A percentile compares a stretch with the other conserved stretches of the same genome.
Conservation (phyloP, 2,113 vertebrate genomes). For the Peromyscus californicus region DNA sequence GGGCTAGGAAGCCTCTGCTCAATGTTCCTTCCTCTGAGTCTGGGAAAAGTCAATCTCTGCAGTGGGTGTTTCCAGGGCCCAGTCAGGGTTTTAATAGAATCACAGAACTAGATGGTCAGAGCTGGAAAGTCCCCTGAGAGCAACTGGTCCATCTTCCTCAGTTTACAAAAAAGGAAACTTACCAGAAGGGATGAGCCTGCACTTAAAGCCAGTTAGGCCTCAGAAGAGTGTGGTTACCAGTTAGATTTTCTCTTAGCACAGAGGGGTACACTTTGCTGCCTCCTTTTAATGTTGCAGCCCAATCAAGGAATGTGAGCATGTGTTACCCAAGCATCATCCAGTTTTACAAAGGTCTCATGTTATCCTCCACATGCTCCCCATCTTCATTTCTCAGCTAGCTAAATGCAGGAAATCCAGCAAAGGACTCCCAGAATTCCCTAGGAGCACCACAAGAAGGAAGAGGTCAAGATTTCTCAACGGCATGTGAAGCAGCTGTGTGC, state of each 20-base stretch:
- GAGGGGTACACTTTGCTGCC: not conserved
- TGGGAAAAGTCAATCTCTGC: not conserved
- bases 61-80: conserved; percentile 44
- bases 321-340: not conserved
- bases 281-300: not conserved
- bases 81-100: conserved; percentile 50
- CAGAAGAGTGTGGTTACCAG: not conserved
- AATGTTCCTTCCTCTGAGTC: not conserved
- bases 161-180: conserved; percentile 57
- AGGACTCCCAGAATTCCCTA: not conserved
- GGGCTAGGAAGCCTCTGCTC: not conserved
- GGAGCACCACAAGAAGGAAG: not conserved
- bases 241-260: conserved; percentile 1
- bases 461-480: not conserved
- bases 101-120: conserved; percentile 57
- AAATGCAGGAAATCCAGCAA: conserved; percentile 6
- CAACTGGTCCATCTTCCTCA: not conserved
- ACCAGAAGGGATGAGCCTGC: not conserved
- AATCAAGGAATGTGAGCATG: not conserved
- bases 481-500: not conserved
- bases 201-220: not conserved
- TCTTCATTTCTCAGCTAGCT: conserved; percentile 1
- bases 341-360: not conserved
- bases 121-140: conserved; percentile 69
- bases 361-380: not conserved